Percentiles rank a stretch among this genome's conserved stretches.
Conservation (phyloP, 2,888 invertebrate species). For the Hirtodrosophila trivittata region DNA sequence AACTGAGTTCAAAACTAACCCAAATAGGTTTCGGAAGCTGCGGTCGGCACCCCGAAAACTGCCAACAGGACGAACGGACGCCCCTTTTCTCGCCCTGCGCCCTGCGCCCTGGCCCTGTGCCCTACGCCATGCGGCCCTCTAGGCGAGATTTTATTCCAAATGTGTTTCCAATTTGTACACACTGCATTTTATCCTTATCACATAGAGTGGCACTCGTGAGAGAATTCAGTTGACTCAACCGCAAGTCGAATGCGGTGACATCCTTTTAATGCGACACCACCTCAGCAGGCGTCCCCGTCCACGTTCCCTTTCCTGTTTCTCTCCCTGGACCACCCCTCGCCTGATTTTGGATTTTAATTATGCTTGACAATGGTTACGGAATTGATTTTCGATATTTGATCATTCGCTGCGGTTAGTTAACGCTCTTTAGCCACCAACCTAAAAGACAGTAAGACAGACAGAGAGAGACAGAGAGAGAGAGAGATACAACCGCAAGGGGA, state of each 20-base stretch:
- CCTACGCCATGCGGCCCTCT: conserved; percentile 3
- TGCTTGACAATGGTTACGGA: conserved; percentile 73
- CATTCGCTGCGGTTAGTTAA: conserved; percentile 80
- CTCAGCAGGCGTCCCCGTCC: conserved; percentile 67
- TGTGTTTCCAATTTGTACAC: conserved; percentile 77
- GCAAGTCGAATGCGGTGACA: conserved; percentile 73
- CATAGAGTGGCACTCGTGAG: conserved; percentile 77
- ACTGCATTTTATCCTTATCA: conserved; percentile 68
- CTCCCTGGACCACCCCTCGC: conserved; percentile 45
- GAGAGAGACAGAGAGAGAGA: conserved; percentile 11
- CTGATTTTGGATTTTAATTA: conserved; percentile 72
- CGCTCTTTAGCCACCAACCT: conserved; percentile 71
- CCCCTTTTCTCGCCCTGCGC: conserved; percentile 52
- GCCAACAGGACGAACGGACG: conserved; percentile 25
- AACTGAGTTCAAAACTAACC: conserved; percentile 56
- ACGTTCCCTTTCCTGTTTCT: conserved; percentile 8
- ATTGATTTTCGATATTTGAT: conserved; percentile 81
- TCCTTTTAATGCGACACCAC: conserved; percentile 77
- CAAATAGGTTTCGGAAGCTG: conserved; percentile 84
- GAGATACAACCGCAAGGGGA: conserved; percentile 34
- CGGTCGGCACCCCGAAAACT: conserved; percentile 67
- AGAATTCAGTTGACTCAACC: conserved; percentile 74
- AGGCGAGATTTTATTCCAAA: conserved; percentile 56
- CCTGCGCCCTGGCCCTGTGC: conserved; percentile 1
- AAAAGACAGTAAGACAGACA: conserved; percentile 1